A percentile compares a stretch with the other conserved stretches of the same genome.
phyloP scores from a whole-genome alignment of 2,113 vertebrate species.

The Mastomys natalensis region DNA sequence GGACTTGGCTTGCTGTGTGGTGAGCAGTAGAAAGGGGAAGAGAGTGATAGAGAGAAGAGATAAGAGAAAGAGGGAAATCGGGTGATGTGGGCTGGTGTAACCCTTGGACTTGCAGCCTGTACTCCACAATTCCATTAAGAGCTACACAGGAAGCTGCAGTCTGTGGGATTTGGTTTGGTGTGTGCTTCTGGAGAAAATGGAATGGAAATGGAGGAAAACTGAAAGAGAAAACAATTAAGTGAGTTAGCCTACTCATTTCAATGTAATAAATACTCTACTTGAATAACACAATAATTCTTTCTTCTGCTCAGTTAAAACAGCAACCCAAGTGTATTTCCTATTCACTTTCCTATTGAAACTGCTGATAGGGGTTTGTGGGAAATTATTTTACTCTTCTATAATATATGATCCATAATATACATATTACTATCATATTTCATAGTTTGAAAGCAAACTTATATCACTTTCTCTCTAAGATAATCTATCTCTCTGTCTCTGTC shows the following conservation, averaged over 20 bases:
- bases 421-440: slow-evolving; percentile 46
- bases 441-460: slow-evolving; percentile 66
- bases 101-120: not conserved
- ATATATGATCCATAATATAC: too few relatives aligned
- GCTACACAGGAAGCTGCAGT: not conserved
- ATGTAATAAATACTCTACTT: slow-evolving; percentile 51
- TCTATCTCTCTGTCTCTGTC: not conserved
- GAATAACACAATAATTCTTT: slow-evolving; percentile 25
- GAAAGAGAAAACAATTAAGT: not conserved
- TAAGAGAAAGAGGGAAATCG: too few relatives aligned
- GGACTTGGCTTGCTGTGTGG: not conserved
- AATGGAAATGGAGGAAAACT: not conserved
- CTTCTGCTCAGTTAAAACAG: slow-evolving; percentile 59
- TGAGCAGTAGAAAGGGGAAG: not conserved
- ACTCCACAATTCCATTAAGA: not conserved
- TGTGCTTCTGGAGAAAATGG: not conserved
- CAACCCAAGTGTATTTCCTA: slow-evolving; percentile 44
- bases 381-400: slow-evolving; percentile 66
- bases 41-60: not conserved
- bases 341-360: slow-evolving; percentile 49
- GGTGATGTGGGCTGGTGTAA: not conserved
- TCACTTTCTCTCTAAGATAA: slow-evolving; percentile 25
- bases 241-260: slow-evolving; percentile 6
- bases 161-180: not conserved
- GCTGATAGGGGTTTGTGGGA: slow-evolving; percentile 65